Evolutionary conservation across 2,888 invertebrate species (phyloP).

Genomic region (Drosophila mercatorum): DNA sequence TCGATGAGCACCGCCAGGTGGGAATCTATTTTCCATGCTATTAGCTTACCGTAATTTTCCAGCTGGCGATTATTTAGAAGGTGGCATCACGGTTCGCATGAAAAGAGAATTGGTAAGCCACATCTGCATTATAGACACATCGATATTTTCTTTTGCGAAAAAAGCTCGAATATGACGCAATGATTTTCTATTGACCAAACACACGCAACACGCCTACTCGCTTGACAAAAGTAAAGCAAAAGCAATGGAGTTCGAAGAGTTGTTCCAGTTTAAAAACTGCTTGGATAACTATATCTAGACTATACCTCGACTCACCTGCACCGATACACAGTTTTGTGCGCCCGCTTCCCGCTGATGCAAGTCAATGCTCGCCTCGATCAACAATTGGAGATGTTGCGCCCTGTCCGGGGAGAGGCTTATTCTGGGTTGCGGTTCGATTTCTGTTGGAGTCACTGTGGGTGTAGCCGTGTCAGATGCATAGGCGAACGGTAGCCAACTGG

Average conservation of each 20-base stretch:
- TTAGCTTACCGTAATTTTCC: slow-evolving; percentile 91
- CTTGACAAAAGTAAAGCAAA: background rate
- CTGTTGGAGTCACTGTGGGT: slow-evolving; percentile 51
- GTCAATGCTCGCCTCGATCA: slow-evolving; percentile 83
- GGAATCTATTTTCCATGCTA: slow-evolving; percentile 92
- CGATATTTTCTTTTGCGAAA: background rate
- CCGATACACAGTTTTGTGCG: slow-evolving; percentile 40
- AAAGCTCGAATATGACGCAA: slow-evolving; percentile 30
- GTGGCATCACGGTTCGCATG: slow-evolving; percentile 29
- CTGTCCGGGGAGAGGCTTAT: slow-evolving; percentile 48
- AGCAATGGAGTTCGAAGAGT: background rate
- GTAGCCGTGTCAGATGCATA: slow-evolving; percentile 54
- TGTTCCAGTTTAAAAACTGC: background rate
- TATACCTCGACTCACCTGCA: slow-evolving; percentile 68
- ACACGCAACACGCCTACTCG: background rate
- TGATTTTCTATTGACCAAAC: slow-evolving; percentile 39
- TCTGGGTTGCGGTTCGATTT: slow-evolving; percentile 30
- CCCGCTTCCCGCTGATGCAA: slow-evolving; percentile 44
- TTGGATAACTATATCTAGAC: background rate
- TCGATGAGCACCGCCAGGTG: slow-evolving; percentile 91
- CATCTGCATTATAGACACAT: slow-evolving; percentile 9
- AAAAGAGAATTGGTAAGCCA: slow-evolving; percentile 21
- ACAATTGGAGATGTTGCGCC: slow-evolving; percentile 73
- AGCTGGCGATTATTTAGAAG: slow-evolving; percentile 85
- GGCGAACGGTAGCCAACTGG: slow-evolving; percentile 83